Base-by-base conservation (phyloP, 2,797 vertebrate species). In the Parambassis ranga region DNA sequence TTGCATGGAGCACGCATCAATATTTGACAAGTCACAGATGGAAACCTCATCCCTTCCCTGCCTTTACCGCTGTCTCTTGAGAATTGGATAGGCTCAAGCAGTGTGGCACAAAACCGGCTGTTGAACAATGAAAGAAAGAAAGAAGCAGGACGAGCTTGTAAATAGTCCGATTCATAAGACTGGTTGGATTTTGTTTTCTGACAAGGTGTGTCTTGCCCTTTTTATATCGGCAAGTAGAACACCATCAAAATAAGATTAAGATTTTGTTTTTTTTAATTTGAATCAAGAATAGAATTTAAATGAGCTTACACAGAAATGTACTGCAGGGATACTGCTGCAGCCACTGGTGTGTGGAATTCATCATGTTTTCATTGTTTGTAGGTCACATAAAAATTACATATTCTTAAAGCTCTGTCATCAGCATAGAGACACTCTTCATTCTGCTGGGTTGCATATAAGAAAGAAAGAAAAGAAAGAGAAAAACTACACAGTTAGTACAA, bases 11-110 rank as follows among this genome's bases (percentile, higher is more conserved):
- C 24, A 46, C 38, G 43, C 43, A 72, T 75, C 32, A 49, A 65
- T 73, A 70, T 72, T 75, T 77, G 66, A 79, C 56, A 65, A 55
- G 60, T n/a, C 39, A 38, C 24, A 62, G 53, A 57, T 65, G 61
- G 52, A 57, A 64, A 60, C 49, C 13, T 28, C 15, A 22, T n/a
- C 39, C 15, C 24, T 51, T 35, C n/a, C 24, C 38, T 66, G 33
- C 11, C 10, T 49, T 24, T 18, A 23, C 18, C 20, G 18, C 53
- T 56, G 18, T 56, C 18, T 44, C 18, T 5, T 8, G 42, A 33
- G 63, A 63, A 8, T 37, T 14, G 22, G 11, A 43, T 53, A 23
- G 28, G 66, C 57, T 19, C 37, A 60, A 6, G 19, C 1, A 26
- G 14, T 51, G 20, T 31, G 28, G 30, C 15, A 50, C 20, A 27